Percentiles rank a stretch among this genome's conserved stretches.
phyloP scores from a whole-genome alignment of 2,797 vertebrate species.

The Lophotriccus pileatus region DNA sequence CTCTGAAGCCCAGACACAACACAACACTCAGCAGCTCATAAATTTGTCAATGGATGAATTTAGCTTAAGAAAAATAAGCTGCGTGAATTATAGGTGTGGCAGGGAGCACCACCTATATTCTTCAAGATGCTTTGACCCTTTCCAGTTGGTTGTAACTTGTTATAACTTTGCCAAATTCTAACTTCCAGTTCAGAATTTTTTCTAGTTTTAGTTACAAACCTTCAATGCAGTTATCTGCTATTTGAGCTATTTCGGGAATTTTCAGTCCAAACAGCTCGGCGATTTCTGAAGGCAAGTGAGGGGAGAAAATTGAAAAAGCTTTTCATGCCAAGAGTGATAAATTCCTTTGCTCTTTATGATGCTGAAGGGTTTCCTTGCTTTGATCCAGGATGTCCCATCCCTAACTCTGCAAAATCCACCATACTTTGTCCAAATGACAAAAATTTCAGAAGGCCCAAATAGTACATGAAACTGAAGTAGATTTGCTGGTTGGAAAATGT shows the following conservation, averaged over 20 bases:
- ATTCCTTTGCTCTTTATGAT: not conserved
- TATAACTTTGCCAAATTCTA: slow-evolving; percentile 12
- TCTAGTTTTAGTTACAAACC: slow-evolving; percentile 37
- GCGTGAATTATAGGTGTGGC: slow-evolving; percentile 49
- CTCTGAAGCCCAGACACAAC: slow-evolving; percentile 57
- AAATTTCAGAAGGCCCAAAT: not conserved
- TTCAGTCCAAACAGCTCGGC: slow-evolving; percentile 46
- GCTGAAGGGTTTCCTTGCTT: not conserved
- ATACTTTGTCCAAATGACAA: not conserved
- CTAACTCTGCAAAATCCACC: not conserved
- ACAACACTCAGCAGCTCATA: slow-evolving; percentile 63
- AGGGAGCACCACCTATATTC: slow-evolving; percentile 54
- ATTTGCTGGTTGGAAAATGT: not conserved
- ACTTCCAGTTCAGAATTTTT: not conserved
- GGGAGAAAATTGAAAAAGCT: not conserved
- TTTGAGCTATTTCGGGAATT: slow-evolving; percentile 46
- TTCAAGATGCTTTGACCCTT: slow-evolving; percentile 19
- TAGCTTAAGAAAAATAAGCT: slow-evolving; percentile 59
- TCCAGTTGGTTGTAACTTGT: slow-evolving; percentile 7
- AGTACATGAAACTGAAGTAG: not conserved
- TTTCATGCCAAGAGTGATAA: not conserved
- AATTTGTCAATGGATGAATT: slow-evolving; percentile 66
- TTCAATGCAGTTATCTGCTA: slow-evolving; percentile 35
- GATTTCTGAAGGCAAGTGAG: slow-evolving; percentile 27
- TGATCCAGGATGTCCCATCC: not conserved